Conservation (phyloP, 2,113 vertebrate genomes). For the Catharus fuscescens region DNA sequence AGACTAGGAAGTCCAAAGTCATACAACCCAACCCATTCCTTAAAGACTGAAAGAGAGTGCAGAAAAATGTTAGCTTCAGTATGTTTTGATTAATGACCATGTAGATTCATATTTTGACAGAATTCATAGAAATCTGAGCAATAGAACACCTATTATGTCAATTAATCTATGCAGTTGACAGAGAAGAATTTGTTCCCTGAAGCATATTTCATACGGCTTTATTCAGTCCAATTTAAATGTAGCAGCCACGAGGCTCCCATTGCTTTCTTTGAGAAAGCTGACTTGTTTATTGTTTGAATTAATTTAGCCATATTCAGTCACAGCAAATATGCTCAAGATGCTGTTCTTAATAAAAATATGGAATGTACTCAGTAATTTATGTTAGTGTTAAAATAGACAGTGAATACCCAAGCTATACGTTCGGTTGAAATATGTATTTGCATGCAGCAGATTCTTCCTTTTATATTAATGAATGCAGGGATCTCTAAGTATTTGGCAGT, state of each 20-base stretch:
- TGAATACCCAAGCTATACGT: not conserved
- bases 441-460: not conserved
- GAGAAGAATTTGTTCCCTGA: not conserved
- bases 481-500: not conserved
- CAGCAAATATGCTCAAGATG: not conserved
- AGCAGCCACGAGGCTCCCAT: not conserved
- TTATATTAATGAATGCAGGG: not conserved
- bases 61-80: not conserved
- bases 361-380: not conserved
- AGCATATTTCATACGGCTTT: not conserved
- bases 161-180: not conserved
- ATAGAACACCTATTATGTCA: not conserved
- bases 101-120: not conserved
- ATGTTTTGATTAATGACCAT: not conserved
- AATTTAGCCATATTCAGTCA: not conserved
- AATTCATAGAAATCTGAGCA: constrained; percentile 17
- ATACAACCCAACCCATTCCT: not conserved
- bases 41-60: not conserved
- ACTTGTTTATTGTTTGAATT: constrained; percentile 42
- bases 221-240: not conserved
- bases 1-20: not conserved
- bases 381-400: not conserved
- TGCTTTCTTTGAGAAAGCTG: not conserved
- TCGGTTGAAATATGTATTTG: not conserved
- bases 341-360: constrained; percentile 19